A percentile compares a stretch with the other conserved stretches of the same genome.
These are phyloP conservation scores for Campopleginae sp. DNA, from an alignment of 2,888 invertebrate species.

Conservation along the genomic window DNA sequence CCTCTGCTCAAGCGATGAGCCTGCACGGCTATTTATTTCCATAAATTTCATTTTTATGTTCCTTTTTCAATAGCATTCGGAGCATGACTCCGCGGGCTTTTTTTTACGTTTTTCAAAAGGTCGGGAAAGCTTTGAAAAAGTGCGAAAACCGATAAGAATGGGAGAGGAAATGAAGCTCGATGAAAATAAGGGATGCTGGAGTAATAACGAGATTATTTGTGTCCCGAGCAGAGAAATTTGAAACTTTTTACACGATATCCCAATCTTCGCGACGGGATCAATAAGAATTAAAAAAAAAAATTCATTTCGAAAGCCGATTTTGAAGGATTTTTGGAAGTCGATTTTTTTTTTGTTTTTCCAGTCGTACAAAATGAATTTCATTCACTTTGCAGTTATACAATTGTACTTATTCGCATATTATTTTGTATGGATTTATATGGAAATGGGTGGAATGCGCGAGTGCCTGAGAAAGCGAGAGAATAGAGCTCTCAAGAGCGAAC, in stretches of 20 bases:
- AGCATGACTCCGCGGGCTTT: background rate
- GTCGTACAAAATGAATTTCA: background rate
- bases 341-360: too few species aligned
- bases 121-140: background rate
- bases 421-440: background rate
- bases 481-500: conserved; percentile 74
- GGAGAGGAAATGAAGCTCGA: background rate
- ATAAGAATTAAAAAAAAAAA: background rate
- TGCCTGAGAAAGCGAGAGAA: conserved; percentile 52
- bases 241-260: background rate
- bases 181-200: background rate
- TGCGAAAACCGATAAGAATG: background rate
- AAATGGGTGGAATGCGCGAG: background rate
- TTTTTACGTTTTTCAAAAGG: background rate
- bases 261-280: background rate
- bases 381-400: background rate
- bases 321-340: background rate
- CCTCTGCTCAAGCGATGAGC: background rate
- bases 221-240: background rate
- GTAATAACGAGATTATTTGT: background rate
- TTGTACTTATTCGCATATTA: background rate
- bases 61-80: conserved; percentile 2
- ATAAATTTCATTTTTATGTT: conserved; percentile 1
- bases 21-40: conserved; percentile 26
- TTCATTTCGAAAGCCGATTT: background rate